Evolutionary conservation across 2,888 invertebrate species (phyloP).

Genomic region (Lissonota sp.): DNA sequence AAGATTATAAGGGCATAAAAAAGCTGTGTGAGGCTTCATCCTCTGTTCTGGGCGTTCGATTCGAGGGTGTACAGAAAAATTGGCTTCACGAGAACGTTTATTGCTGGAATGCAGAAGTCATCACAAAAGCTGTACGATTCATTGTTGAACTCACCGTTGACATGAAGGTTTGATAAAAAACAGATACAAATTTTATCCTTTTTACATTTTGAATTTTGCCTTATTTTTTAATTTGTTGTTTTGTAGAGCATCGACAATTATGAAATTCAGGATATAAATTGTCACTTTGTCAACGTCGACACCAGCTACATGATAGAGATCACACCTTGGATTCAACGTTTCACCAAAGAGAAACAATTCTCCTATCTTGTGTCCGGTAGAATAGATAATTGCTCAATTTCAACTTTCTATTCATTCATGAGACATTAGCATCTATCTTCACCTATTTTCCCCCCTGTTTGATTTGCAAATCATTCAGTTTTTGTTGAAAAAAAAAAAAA

Average conservation of each 20-base stretch:
- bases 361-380: constrained; percentile 72
- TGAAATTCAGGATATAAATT: constrained; percentile 68
- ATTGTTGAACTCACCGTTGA: constrained; percentile 68
- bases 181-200: not conserved
- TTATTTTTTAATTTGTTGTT: constrained; percentile 5
- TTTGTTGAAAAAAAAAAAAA: not conserved
- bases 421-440: not conserved
- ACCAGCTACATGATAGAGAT: constrained; percentile 70
- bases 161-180: constrained; percentile 64
- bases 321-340: constrained; percentile 68
- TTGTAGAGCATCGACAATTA: constrained; percentile 46
- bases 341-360: constrained; percentile 70
- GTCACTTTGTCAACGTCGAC: constrained; percentile 66
- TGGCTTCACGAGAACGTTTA: constrained; percentile 69
- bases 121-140: constrained; percentile 65
- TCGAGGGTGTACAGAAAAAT: constrained; percentile 67
- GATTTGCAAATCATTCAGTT: not conserved
- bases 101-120: constrained; percentile 65
- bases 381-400: not conserved
- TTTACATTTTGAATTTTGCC: not conserved
- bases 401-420: not conserved
- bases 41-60: constrained; percentile 67
- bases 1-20: not conserved
- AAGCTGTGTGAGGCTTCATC: constrained; percentile 60
- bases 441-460: not conserved